Evolutionary conservation across 2,888 invertebrate species (phyloP).

Genomic region (Aspidapion aeneum): DNA sequence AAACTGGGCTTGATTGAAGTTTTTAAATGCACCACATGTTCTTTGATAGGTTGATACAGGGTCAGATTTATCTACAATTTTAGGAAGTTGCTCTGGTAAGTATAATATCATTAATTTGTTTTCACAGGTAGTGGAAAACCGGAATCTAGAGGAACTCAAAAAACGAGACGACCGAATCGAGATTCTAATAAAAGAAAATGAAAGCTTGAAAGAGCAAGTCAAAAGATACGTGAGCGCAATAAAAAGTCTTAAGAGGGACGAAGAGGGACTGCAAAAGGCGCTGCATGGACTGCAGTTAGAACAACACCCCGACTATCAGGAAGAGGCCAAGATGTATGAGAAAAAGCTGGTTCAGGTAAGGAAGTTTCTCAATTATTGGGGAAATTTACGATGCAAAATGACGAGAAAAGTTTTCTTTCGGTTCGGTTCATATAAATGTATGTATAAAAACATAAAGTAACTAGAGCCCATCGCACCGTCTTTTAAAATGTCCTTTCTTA

Average conservation of each 20-base stretch:
- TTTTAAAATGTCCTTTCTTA: no score
- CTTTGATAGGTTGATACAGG: no score
- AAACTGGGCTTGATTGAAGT: no score
- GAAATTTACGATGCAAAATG: no score
- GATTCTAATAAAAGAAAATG: slow-evolving; percentile 68
- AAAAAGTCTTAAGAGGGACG: slow-evolving; percentile 64
- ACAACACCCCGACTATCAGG: slow-evolving; percentile 51
- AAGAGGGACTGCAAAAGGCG: slow-evolving; percentile 43
- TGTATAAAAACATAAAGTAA: no score
- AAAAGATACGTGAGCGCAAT: slow-evolving; percentile 87
- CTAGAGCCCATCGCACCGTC: no score
- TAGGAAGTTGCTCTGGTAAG: no score
- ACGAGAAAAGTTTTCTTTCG: no score
- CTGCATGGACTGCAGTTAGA: slow-evolving; percentile 43
- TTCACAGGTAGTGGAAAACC: slow-evolving; percentile 38
- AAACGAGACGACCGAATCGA: slow-evolving; percentile 40
- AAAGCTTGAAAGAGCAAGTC: slow-evolving; percentile 76
- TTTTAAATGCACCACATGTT: no score
- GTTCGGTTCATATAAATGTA: no score
- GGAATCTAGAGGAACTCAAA: slow-evolving; percentile 41
- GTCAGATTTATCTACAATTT: no score
- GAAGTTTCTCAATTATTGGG: neutral
- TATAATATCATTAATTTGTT: no score
- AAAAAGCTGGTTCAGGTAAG: slow-evolving; percentile 79
- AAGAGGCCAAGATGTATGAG: slow-evolving; percentile 78